Percentiles rank a stretch among this genome's conserved stretches.
Conservation (phyloP, 2,797 vertebrate genomes). For the Eulemur mongoz region DNA sequence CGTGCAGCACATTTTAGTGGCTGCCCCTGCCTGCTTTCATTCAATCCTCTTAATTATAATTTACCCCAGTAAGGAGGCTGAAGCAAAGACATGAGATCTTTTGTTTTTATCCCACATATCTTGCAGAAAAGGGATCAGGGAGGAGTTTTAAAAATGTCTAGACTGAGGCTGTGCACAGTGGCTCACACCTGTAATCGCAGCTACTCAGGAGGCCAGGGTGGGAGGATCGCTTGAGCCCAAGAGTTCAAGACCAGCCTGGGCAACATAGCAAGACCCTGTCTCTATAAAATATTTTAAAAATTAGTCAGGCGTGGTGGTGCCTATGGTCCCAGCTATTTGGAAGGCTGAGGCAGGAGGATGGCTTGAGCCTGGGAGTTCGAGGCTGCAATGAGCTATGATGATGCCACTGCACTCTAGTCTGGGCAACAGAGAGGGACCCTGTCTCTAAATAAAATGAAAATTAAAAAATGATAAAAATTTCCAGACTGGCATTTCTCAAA, state of each 20-base stretch:
- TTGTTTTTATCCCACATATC: neutral
- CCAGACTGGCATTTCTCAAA: neutral
- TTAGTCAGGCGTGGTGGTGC: neutral
- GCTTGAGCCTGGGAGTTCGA: neutral
- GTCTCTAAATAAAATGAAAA: neutral
- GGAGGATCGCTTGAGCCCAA: neutral
- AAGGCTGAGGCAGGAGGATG: neutral
- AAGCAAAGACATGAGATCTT: neutral
- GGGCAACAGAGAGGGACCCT: neutral
- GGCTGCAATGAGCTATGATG: neutral
- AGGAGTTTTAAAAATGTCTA: neutral
- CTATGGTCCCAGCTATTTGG: neutral
- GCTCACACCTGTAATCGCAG: neutral
- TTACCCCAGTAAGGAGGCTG: neutral
- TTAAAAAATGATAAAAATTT: neutral
- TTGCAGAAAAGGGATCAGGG: neutral
- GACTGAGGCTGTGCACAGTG: neutral
- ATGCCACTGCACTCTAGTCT: neutral
- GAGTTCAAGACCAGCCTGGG: neutral
- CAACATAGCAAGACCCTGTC: too few species aligned
- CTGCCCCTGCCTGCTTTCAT: rapidly evolving
- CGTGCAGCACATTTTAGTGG: rapidly evolving
- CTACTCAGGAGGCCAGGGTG: neutral
- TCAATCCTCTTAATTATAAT: neutral
- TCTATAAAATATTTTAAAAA: neutral